Evolutionary conservation across 92 coral and sea anemone genomes (phyloP), one percentile per base, ranked within the genome.

Genomic region (Virgularia gustaviana): DNA sequence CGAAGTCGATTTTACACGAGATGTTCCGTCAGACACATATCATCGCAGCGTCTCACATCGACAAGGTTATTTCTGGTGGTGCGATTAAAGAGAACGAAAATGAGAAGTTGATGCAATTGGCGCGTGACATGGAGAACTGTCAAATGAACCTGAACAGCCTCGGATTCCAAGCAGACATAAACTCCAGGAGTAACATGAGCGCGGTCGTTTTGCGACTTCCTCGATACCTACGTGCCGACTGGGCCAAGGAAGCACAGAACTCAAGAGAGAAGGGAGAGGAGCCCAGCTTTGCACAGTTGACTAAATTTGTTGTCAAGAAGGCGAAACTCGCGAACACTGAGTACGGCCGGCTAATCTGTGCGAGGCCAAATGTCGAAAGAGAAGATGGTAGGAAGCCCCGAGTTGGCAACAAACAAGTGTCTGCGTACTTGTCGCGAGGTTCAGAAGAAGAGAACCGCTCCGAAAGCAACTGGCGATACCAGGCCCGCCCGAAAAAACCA

Each of bases 221-320:
- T 28, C 25, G 25, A 41, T 42, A 66, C 15, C 73, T 66, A 10
- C 73, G 73, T 22, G 43, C 73, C 0, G 73, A 66, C 9, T 66
- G 39, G 73, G 73, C 73, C 27, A 64, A 66, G 33, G 73, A 66
- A 34, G 73, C 73, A 10, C 73, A 66, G 52, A 66, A 44, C 20
- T 2, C 58, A 28, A 66, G 73, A 16, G 73, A 66, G 8, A 57
- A 41, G 31, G 57, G 57, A 29, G 15, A 66, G 18, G 73, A 66
- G 13, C 58, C 73, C 27, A 58, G 47, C 27, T 65, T 65, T 37
- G 18, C 36, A 12, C 73, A 42, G 35, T 23, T 65, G 35, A 65
- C 73, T 3, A 65, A 65, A 37, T 65, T 43, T 38, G 73, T 65
- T 10, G 35, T 9, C 56, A 65, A 43, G 57, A 65, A 65, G 56